Base-by-base conservation (phyloP, 2,797 vertebrate species). In the Gallirallus australis region DNA sequence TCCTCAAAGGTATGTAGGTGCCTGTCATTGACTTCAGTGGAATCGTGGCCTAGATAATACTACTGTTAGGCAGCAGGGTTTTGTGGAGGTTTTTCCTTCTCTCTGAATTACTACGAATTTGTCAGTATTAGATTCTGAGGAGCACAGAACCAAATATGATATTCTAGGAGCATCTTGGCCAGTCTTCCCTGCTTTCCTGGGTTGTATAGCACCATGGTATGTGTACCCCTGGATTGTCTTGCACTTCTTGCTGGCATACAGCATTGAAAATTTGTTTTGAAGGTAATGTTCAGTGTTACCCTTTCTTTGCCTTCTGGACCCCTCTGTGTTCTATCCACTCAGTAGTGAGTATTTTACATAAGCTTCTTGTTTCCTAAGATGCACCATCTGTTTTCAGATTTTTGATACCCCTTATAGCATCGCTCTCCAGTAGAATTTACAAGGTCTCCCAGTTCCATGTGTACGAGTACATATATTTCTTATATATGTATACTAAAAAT, bases 1-100 rank as follows among this genome's bases (percentile, higher is more conserved):
- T 96, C 93, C 86, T 95, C 86, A 95, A 96, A 97, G 88, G 77
- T 77, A 40, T 19, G 15, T 48, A 90, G 83, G 86, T 84, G 81
- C 42, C 64, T 82, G 39, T 91, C 88, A 89, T 31, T 92, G 77
- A 72, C 66, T 91, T 91, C 70, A 83, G 45, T 24, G 15, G 42
- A 84, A 60, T n/a, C 33, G 19, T 63, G 82, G 70, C 93, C 73
- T 94, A 90, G 53, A 90, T 93, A 90, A 35, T 45, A 78, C 30
- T 72, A 59, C 39, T 15, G 56, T 90, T 66, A 83, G 19, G 63
- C 37, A 86, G 27, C 28, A 66, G 45, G 7, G 9, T 75, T 75
- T 85, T 77, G 18, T 45, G 42, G 47, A 21, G 47, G 21, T 19
- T 52, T 52, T 48, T 48, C 47, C 52, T 93, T 5, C 23, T 83